Conservation (phyloP, 2,888 invertebrate species). For the Microplitis manilae region DNA sequence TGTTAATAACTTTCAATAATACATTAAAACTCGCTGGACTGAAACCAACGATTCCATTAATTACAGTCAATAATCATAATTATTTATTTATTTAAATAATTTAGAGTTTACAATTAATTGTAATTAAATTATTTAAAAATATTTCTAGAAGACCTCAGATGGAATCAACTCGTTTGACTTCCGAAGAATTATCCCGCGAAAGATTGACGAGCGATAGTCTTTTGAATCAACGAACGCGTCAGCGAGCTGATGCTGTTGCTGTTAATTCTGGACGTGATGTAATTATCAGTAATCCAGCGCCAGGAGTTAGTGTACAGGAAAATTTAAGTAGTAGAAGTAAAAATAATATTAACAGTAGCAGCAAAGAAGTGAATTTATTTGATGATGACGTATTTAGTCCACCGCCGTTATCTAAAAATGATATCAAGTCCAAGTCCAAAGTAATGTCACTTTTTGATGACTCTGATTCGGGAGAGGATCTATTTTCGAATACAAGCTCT, state of each 20-base stretch:
- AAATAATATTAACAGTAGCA: background rate
- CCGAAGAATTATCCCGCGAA: conserved; percentile 65
- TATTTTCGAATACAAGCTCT: conserved; percentile 64
- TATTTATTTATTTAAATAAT: background rate
- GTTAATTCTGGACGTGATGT: conserved; percentile 43
- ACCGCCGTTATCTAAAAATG: conserved; percentile 64
- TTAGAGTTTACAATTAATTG: background rate
- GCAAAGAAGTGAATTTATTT: conserved; percentile 55
- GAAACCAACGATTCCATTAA: background rate
- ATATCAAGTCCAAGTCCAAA: conserved; percentile 59
- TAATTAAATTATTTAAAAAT: background rate
- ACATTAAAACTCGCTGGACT: background rate
- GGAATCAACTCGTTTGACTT: conserved; percentile 61
- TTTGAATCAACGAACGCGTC: conserved; percentile 50
- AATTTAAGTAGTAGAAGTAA: background rate
- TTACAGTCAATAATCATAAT: background rate
- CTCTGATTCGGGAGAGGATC: conserved; percentile 66
- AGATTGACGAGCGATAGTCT: conserved; percentile 60
- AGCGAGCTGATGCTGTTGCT: conserved; percentile 33
- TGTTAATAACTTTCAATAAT: conserved; percentile 12
- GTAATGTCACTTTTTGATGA: conserved; percentile 64
- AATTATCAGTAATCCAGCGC: conserved; percentile 25
- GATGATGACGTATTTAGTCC: conserved; percentile 65
- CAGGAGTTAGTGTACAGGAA: conserved; percentile 31
- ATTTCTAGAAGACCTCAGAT: conserved; percentile 57